Evolutionary conservation across 2,113 vertebrate genomes (phyloP), one percentile per base, ranked within the genome.

Genomic region (Alligator sinensis): DNA sequence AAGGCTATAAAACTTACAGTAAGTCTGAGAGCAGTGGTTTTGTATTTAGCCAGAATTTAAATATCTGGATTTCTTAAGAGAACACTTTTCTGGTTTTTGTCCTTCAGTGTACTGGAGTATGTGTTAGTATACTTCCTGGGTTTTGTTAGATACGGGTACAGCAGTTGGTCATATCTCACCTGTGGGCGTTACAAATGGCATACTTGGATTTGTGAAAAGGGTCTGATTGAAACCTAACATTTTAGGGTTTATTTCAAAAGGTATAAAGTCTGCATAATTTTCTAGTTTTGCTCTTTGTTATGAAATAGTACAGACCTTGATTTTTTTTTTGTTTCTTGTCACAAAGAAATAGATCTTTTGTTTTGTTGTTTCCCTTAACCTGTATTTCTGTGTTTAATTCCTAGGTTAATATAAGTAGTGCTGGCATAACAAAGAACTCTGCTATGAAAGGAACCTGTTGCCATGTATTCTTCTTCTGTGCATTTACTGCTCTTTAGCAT

Each of bases 1-100:
- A 99, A 99, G 98, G 98, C 99, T 97, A 99, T 99, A 98, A 99
- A 99, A 98, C 98, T 99, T 94, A 99, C 98, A 97, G 99, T 99
- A 98, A 99, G 98, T 98, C 96, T 96, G 96, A 92, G 28, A 85
- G 3, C 18, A 62, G 90, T 85, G n/a, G 83, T 94, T 84, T 82
- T 63, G 58, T 34, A 2, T 87, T 95, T 95, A 72, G 87, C 63
- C 54, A 19, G 34, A 3, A 59, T 62, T 92, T 77, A 80, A 58
- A 89, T 90, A 54, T 93, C 24, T 21, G 12, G 57, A 89, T 85
- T 80, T 80, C 89, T 84, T 15, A 24, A 60, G 27, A 91, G 72
- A 79, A 6, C 0, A 0, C 0, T 1, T 27, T 63, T 76, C 62
- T 18, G 34, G 12, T 84, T 82, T 54, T 91, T 87, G 79, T 87